Conservation (phyloP, 2,113 vertebrate species). For the Corapipo altera region DNA sequence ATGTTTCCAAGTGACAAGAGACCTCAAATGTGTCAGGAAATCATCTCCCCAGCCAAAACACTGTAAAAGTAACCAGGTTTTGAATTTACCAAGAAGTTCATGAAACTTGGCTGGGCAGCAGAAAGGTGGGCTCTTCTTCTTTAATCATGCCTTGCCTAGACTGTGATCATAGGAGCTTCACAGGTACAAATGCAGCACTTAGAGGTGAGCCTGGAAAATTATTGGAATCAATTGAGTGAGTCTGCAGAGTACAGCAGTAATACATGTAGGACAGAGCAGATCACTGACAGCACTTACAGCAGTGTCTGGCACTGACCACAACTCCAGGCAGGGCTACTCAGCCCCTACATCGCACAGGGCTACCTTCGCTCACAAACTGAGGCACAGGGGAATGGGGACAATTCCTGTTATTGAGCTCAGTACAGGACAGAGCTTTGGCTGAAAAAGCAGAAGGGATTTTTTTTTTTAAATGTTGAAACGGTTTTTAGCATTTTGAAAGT, state of each 20-base stretch:
- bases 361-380: neutral
- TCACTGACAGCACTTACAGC: accelerated
- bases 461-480: neutral
- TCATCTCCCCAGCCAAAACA: neutral
- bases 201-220: neutral
- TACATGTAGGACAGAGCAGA: neutral
- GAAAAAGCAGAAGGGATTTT: neutral
- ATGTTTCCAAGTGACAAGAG: neutral
- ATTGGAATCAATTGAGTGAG: accelerated
- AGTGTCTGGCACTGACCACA: neutral
- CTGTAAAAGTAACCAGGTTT: neutral
- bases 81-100: neutral
- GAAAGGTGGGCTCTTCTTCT: neutral
- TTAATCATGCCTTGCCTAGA: neutral
- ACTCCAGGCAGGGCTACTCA: too few relatives aligned
- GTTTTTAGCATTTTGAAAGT: neutral
- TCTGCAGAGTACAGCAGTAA: neutral
- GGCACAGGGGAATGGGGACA: neutral
- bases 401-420: neutral
- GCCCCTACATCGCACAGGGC: accelerated
- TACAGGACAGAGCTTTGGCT: neutral
- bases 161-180: neutral
- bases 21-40: neutral
- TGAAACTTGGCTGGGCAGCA: neutral
- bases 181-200: neutral